A percentile compares a stretch with the other conserved stretches of the same genome.
phyloP scores from a whole-genome alignment of 2,797 vertebrate species.

The Furcifer pardalis region DNA sequence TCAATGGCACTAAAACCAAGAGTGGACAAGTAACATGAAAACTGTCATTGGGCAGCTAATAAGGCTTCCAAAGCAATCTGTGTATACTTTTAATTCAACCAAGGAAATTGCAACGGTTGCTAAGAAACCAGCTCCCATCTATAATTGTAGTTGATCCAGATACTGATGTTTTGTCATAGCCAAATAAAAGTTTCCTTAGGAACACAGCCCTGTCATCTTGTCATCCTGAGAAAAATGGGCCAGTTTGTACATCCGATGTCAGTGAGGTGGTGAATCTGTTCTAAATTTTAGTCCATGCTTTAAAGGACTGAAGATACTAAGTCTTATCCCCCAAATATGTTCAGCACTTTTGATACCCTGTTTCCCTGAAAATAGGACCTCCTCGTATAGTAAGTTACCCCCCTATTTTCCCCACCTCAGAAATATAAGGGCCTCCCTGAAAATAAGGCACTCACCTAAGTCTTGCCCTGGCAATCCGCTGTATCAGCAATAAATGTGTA shows the following conservation, averaged over 20 bases:
- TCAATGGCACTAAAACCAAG: neutral
- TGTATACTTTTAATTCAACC: constrained; percentile 61
- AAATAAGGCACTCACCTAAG: no score
- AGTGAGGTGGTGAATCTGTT: neutral
- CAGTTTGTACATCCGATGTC: neutral
- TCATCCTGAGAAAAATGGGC: constrained; percentile 42
- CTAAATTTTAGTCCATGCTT: neutral
- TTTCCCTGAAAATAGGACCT: no score
- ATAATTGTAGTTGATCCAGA: constrained; percentile 53
- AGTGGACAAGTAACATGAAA: constrained; percentile 13
- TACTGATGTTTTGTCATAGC: constrained; percentile 54
- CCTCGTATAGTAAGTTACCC: no score
- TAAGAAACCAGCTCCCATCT: constrained; percentile 70
- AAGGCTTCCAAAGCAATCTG: constrained; percentile 53
- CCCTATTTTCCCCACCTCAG: no score
- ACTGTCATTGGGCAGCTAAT: constrained; percentile 41
- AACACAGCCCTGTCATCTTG: constrained; percentile 46
- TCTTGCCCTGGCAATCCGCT: no score
- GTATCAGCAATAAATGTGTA: no score
- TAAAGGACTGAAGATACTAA: no score
- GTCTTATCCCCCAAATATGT: no score
- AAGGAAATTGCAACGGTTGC: constrained; percentile 61
- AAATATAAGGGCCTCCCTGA: no score
- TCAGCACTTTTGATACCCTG: no score
- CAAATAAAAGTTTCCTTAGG: constrained; percentile 58